A percentile compares a stretch with the other conserved stretches of the same genome.
phyloP scores from a whole-genome alignment of 2,113 vertebrate genomes.

The Pelodiscus sinensis region DNA sequence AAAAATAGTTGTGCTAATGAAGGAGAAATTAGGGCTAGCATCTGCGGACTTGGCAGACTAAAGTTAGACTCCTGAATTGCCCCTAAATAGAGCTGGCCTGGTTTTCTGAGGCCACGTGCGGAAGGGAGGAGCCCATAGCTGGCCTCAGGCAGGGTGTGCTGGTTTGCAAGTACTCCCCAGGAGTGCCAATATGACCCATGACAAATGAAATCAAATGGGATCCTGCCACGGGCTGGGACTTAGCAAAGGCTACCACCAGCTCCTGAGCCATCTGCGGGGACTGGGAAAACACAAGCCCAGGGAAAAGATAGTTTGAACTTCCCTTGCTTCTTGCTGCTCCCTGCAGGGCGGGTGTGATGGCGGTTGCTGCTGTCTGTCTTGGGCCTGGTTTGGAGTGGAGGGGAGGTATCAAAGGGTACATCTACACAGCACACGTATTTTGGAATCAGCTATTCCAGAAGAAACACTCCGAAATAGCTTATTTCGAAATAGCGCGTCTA shows the following conservation, averaged over 20 bases:
- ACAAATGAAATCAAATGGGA: not conserved
- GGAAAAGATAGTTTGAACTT: fast-evolving
- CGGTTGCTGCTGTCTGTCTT: not conserved
- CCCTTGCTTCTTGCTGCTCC: not conserved
- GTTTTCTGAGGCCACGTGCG: not conserved
- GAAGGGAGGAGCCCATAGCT: not conserved
- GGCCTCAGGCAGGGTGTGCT: too few relatives aligned
- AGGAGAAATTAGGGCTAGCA: not conserved
- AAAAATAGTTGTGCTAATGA: fast-evolving
- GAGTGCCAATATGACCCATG: not conserved
- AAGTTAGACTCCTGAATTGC: not conserved
- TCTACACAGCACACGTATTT: too few relatives aligned
- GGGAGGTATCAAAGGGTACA: not conserved
- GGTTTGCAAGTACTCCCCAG: not conserved
- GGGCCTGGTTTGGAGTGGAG: not conserved
- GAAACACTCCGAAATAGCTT: too few relatives aligned
- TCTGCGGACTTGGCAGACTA: not conserved
- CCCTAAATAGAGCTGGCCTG: not conserved
- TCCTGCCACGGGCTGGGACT: not conserved
- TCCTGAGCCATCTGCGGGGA: fast-evolving
- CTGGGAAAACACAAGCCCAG: not conserved
- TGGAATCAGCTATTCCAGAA: too few relatives aligned
- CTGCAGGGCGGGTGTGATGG: too few relatives aligned
- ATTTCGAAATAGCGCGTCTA: too few relatives aligned
- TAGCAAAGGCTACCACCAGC: not conserved